A percentile compares a stretch with the other conserved stretches of the same genome.
Evolutionary conservation across 2,797 vertebrate genomes (phyloP).

Genomic region (Ciconia nigra): DNA sequence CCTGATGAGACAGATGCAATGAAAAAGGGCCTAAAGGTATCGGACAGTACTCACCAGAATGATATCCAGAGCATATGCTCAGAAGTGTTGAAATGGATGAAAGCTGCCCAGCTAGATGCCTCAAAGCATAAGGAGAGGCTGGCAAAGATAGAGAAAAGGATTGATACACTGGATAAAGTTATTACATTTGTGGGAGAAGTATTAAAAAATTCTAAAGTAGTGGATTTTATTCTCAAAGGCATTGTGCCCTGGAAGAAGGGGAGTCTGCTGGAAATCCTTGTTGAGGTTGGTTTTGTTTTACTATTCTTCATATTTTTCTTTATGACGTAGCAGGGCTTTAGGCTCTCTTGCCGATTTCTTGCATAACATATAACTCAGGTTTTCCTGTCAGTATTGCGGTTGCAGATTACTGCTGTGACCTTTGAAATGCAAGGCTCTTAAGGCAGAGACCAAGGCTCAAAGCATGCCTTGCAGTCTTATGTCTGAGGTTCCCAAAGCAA

Average conservation of each 20-base stretch:
- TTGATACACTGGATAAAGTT: conserved; percentile 80
- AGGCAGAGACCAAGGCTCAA: not conserved
- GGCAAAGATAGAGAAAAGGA: conserved; percentile 78
- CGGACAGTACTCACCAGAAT: not conserved
- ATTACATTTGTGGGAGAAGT: conserved; percentile 76
- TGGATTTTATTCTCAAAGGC: conserved; percentile 82
- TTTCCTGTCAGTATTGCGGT: not conserved
- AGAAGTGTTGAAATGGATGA: conserved; percentile 78
- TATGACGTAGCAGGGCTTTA: not conserved
- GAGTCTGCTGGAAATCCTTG: conserved; percentile 60
- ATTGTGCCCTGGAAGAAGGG: conserved; percentile 78
- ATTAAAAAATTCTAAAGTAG: conserved; percentile 83
- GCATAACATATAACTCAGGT: not conserved
- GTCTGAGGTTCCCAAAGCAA: not conserved
- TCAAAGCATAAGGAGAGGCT: conserved; percentile 77
- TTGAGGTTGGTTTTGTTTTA: conserved; percentile 73
- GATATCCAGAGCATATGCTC: conserved; percentile 57
- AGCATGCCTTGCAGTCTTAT: not conserved
- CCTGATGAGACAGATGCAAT: not conserved
- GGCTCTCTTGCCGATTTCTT: not conserved
- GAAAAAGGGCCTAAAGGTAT: not conserved
- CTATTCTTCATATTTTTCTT: not conserved
- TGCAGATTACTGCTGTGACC: not conserved
- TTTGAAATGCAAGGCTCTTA: not conserved
- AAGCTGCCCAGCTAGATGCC: conserved; percentile 73